Evolutionary conservation across 64 coral and sea anemone genomes (phyloP).

Genomic region (Porites australiensis): DNA sequence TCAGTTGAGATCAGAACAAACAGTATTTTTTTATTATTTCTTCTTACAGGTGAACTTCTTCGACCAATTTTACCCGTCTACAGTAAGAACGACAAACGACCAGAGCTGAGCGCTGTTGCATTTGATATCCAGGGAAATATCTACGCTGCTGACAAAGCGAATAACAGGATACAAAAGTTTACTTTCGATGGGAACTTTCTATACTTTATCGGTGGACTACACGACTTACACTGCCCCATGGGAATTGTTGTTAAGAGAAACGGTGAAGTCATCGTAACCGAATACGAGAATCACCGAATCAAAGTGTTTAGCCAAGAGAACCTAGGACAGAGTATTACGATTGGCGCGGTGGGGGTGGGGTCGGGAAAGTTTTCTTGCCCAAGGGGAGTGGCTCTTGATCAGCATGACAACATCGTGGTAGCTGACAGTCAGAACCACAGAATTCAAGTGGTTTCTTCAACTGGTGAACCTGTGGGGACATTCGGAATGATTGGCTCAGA

Average conservation of each 20-base stretch:
- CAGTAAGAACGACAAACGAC: constrained; percentile 84
- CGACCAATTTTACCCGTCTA: constrained; percentile 92
- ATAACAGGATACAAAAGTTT: constrained; percentile 95
- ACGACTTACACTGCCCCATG: constrained; percentile 74
- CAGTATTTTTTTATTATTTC: neutral
- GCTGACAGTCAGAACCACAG: constrained; percentile 93
- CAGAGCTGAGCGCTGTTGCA: constrained; percentile 72
- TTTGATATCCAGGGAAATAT: constrained; percentile 63
- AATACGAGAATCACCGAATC: constrained; percentile 79
- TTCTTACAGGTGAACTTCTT: constrained; percentile 76
- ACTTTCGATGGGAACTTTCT: constrained; percentile 79
- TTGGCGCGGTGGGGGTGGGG: constrained; percentile 81
- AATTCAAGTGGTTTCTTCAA: constrained; percentile 82
- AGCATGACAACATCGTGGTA: constrained; percentile 86
- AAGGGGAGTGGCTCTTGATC: constrained; percentile 86
- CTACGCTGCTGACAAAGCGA: constrained; percentile 86
- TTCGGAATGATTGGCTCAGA: constrained; percentile 83
- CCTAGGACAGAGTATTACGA: constrained; percentile 39
- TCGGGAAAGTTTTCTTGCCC: constrained; percentile 80
- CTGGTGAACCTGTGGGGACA: constrained; percentile 66
- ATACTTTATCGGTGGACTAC: constrained; percentile 80
- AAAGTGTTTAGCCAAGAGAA: constrained; percentile 78
- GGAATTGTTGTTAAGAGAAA: constrained; percentile 78
- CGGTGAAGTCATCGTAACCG: constrained; percentile 81
- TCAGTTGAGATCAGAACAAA: too few relatives aligned